Evolutionary conservation across 2,888 invertebrate genomes (phyloP).

Genomic region (Callinectes sapidus): DNA sequence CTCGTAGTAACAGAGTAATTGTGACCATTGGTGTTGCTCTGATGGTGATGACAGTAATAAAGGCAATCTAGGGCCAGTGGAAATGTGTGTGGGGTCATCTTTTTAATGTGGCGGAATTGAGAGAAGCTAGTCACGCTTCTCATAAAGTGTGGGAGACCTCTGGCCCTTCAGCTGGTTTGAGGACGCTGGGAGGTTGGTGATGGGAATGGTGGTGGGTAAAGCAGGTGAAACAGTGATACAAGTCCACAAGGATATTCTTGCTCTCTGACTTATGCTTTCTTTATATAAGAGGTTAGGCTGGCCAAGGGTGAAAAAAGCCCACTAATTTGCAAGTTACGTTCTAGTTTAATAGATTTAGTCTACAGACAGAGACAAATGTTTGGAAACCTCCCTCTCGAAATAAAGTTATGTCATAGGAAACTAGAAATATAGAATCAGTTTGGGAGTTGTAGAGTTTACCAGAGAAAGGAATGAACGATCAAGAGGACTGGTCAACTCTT

Average conservation of each 20-base stretch:
- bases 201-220: neutral
- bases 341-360: no score
- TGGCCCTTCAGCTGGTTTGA: neutral
- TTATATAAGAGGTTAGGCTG: no score
- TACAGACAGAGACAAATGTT: no score
- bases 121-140: neutral
- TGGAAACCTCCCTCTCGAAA: no score
- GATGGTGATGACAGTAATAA: neutral
- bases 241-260: neutral
- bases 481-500: no score
- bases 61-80: neutral
- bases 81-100: neutral
- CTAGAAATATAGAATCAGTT: no score
- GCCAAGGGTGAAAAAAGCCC: no score
- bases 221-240: neutral
- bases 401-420: no score
- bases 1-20: conserved; percentile 6
- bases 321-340: no score
- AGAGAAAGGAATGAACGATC: no score
- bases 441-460: no score
- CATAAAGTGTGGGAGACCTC: neutral
- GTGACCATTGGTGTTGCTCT: neutral
- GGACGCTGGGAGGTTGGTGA: neutral
- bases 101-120: neutral
- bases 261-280: neutral